phyloP scores from a whole-genome alignment of 1,140 invertebrate genomes.

The Hyphantria cunea region DNA sequence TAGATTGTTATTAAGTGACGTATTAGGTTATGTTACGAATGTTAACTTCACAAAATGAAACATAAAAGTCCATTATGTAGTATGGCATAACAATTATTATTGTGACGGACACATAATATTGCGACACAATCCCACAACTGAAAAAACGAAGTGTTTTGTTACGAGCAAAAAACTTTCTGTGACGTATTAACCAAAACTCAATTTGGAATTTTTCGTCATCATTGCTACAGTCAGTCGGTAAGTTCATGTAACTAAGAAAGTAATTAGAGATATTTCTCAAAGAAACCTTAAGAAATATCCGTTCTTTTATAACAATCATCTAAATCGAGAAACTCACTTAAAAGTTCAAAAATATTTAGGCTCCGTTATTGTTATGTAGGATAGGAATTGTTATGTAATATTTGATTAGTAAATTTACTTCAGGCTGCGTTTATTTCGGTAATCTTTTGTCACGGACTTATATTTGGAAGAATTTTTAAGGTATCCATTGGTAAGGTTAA shows the following conservation, averaged over 20 bases:
- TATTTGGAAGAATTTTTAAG: background rate
- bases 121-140: background rate
- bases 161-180: background rate
- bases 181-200: background rate
- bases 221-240: background rate
- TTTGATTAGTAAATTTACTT: conserved; percentile 40
- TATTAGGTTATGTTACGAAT: too few species aligned
- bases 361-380: conserved; percentile 46
- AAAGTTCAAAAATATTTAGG: conserved; percentile 49
- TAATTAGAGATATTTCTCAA: conserved; percentile 36
- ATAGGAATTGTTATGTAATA: conserved; percentile 54
- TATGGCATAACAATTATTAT: too few species aligned
- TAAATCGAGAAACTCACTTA: conserved; percentile 52
- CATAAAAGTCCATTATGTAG: too few species aligned
- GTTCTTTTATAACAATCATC: conserved; percentile 35
- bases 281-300: conserved; percentile 38
- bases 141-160: background rate
- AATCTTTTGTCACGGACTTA: conserved; percentile 2
- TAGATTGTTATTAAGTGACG: too few species aligned
- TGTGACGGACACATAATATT: too few species aligned
- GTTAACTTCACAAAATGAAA: too few species aligned
- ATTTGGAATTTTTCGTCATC: background rate
- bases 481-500: background rate
- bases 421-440: conserved; percentile 12
- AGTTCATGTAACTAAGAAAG: conserved; percentile 2